A percentile compares a stretch with the other conserved stretches of the same genome.
phyloP scores from a whole-genome alignment of 2,888 invertebrate genomes.

The Seladonia tumulorum region DNA sequence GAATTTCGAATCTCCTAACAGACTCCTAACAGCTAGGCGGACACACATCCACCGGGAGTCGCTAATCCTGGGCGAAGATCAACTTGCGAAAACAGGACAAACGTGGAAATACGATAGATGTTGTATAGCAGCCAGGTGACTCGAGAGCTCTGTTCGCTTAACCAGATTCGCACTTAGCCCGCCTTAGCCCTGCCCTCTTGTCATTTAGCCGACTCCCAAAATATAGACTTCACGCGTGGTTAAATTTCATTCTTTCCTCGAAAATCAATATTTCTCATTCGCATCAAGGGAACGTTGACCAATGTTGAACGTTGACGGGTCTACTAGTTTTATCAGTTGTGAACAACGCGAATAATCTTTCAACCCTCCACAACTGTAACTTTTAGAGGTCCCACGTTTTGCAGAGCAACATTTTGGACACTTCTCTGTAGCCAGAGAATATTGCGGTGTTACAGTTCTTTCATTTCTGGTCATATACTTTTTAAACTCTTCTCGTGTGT shows the following conservation, averaged over 20 bases:
- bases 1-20: neutral
- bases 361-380: no score
- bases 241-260: neutral
- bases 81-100: neutral
- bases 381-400: no score
- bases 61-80: slow-evolving; percentile 9
- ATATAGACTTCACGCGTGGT: neutral
- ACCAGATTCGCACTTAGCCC: neutral
- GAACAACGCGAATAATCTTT: no score
- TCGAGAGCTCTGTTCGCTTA: neutral
- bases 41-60: neutral
- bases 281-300: neutral
- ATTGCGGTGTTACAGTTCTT: no score
- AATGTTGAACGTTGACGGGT: no score
- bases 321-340: no score
- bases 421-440: no score
- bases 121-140: neutral
- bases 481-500: no score
- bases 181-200: neutral
- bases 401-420: no score
- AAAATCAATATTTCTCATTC: neutral
- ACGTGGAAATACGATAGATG: neutral
- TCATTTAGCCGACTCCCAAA: neutral
- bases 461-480: no score
- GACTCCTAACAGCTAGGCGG: neutral